phyloP scores from a whole-genome alignment of 2,113 vertebrate species.

The Cyanocitta stelleri region DNA sequence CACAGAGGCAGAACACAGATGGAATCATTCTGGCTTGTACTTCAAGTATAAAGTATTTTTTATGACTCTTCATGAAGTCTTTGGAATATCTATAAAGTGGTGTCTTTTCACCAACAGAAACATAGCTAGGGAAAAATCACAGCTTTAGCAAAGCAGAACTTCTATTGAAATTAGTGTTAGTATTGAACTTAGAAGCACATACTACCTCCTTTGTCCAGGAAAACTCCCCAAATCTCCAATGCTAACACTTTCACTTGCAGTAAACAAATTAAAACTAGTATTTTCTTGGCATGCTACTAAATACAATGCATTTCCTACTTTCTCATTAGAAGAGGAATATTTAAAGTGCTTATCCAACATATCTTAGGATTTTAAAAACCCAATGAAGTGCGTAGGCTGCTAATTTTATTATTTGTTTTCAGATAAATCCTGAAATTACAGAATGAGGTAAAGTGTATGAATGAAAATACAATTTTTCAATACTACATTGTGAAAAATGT shows the following conservation, averaged over 20 bases:
- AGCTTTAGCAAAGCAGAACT: neutral
- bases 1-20: neutral
- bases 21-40: neutral
- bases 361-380: neutral
- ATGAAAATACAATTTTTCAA: neutral
- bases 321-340: neutral
- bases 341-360: neutral
- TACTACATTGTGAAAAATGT: neutral
- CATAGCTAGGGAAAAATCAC: neutral
- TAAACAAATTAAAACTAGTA: neutral
- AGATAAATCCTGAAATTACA: neutral
- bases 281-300: neutral
- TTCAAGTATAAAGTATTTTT: neutral
- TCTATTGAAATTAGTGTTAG: neutral
- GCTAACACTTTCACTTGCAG: neutral
- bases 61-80: neutral
- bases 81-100: neutral
- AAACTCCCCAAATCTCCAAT: neutral
- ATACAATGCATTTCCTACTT: neutral
- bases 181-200: neutral
- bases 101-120: neutral
- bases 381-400: neutral
- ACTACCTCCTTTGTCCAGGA: neutral
- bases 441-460: neutral
- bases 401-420: neutral